These are phyloP conservation scores for Papilio elwesi DNA, from an alignment of 2,888 invertebrate species.

Conservation along the genomic window DNA sequence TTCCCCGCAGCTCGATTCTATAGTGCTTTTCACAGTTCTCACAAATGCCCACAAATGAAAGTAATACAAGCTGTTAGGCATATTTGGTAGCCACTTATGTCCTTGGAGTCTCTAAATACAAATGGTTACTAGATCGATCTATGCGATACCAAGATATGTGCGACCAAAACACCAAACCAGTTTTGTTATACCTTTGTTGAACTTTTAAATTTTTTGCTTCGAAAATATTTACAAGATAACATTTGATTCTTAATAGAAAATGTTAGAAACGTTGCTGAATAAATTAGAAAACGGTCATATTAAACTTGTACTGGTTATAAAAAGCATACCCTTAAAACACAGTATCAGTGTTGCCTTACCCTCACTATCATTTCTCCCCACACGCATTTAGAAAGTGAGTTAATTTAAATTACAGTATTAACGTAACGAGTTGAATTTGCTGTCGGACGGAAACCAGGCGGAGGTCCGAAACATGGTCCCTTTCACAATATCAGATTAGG, in stretches of 20 bases:
- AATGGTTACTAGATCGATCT: too few species aligned
- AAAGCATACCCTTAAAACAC: slow-evolving; percentile 19
- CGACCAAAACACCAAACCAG: too few species aligned
- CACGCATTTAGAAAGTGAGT: slow-evolving; percentile 33
- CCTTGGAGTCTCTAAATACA: too few species aligned
- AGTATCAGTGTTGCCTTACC: background rate
- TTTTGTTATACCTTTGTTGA: background rate
- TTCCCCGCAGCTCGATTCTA: too few species aligned
- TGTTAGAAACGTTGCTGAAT: background rate
- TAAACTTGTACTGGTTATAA: slow-evolving; percentile 4
- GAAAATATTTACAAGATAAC: background rate
- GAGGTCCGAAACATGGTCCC: slow-evolving; percentile 25
- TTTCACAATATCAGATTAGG: slow-evolving; percentile 38
- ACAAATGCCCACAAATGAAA: too few species aligned
- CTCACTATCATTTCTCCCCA: background rate
- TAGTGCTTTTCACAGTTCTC: too few species aligned
- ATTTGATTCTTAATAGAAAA: background rate
- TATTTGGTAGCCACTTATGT: too few species aligned
- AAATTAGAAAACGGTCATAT: slow-evolving; percentile 10
- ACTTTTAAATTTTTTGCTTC: background rate
- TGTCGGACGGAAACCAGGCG: slow-evolving; percentile 19
- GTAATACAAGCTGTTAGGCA: too few species aligned
- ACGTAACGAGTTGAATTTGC: slow-evolving; percentile 28
- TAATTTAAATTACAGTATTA: slow-evolving; percentile 27
- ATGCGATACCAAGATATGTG: too few species aligned